These are phyloP conservation scores for Drosophila ogumai DNA, from an alignment of 1,140 invertebrate genomes.

Conservation along the genomic window DNA sequence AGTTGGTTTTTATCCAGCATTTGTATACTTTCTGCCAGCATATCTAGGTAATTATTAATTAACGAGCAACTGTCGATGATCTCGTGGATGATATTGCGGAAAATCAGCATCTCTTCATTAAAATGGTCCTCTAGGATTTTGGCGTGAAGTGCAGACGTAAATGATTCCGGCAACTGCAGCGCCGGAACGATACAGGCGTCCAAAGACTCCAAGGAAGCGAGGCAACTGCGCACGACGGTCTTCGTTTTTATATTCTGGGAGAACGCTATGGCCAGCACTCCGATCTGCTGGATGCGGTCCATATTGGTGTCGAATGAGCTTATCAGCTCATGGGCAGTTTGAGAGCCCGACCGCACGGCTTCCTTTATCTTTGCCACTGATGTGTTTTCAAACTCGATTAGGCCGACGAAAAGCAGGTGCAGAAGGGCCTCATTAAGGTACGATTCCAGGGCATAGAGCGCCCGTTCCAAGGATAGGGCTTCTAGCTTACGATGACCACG, in stretches of 20 bases:
- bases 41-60: conserved; percentile 64
- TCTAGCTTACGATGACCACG: conserved; percentile 66
- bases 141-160: conserved; percentile 32
- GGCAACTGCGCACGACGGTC: conserved; percentile 71
- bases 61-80: conserved; percentile 74
- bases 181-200: conserved; percentile 73
- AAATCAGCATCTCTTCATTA: conserved; percentile 64
- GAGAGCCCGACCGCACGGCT: conserved; percentile 16
- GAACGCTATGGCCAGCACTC: conserved; percentile 76
- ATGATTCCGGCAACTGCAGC: conserved; percentile 45
- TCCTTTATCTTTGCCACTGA: conserved; percentile 50
- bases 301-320: conserved; percentile 70
- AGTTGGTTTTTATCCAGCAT: conserved; percentile 32
- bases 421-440: conserved; percentile 73
- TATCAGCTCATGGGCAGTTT: conserved; percentile 48
- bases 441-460: conserved; percentile 66
- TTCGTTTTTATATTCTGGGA: conserved; percentile 68
- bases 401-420: conserved; percentile 60
- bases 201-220: conserved; percentile 75
- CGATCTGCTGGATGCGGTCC: conserved; percentile 78
- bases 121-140: conserved; percentile 72
- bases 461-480: conserved; percentile 63
- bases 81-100: conserved; percentile 72
- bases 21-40: conserved; percentile 46
- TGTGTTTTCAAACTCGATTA: conserved; percentile 56